Conservation (phyloP, 1,140 invertebrate genomes). For the Diploscapter pachys region DNA sequence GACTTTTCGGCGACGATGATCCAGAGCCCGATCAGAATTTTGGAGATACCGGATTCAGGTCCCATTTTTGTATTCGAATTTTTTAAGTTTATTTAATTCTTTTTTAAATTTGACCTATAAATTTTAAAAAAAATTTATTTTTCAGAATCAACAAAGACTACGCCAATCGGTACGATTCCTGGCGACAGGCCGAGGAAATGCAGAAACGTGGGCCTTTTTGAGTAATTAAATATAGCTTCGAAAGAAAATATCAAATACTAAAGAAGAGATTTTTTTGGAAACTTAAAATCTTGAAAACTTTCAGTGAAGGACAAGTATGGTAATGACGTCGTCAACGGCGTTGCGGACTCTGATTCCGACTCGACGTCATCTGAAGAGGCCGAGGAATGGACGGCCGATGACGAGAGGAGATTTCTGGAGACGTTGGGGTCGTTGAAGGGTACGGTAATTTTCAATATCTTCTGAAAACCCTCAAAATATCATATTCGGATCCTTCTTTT, state of each 20-base stretch:
- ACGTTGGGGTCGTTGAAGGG: conserved; percentile 78
- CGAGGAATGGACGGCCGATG: conserved; percentile 64
- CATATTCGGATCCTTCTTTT: too few relatives aligned
- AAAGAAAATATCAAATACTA: conserved; percentile 5
- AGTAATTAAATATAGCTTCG: conserved; percentile 1
- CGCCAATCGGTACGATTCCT: conserved; percentile 77
- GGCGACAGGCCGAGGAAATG: conserved; percentile 77
- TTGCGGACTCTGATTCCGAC: conserved; percentile 28
- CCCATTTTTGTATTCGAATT: not conserved
- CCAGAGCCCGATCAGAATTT: too few relatives aligned
- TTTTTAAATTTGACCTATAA: conserved; percentile 73
- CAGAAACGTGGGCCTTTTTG: conserved; percentile 71
- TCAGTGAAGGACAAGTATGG: conserved; percentile 61
- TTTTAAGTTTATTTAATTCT: conserved; percentile 60
- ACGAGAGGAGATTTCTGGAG: conserved; percentile 81
- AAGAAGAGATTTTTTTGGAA: conserved; percentile 61
- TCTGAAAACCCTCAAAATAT: too few relatives aligned
- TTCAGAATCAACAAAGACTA: conserved; percentile 70
- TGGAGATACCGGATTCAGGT: not conserved
- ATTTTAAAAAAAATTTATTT: conserved; percentile 67
- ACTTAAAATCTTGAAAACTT: conserved; percentile 11
- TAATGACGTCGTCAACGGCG: too few relatives aligned
- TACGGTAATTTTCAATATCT: too few relatives aligned
- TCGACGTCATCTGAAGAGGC: conserved; percentile 36
- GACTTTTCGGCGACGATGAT: too few relatives aligned